Conservation (phyloP, 2,888 invertebrate genomes). For the Heliconius cydno region DNA sequence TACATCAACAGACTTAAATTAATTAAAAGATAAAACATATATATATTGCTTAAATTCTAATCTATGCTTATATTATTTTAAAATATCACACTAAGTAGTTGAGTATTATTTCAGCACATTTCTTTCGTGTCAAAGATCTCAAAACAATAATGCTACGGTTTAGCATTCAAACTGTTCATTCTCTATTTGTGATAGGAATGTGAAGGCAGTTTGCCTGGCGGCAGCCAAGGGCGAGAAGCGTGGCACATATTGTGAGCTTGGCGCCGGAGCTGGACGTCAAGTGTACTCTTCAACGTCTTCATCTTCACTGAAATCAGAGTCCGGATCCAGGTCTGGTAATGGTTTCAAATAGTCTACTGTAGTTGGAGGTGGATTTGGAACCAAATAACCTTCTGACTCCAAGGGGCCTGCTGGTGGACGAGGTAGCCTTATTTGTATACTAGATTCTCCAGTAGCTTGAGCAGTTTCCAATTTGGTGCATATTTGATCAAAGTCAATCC, state of each 20-base stretch:
- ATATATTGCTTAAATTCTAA: background rate
- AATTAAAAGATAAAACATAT: background rate
- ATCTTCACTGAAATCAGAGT: constrained; percentile 66
- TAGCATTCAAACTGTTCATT: constrained; percentile 59
- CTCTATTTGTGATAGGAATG: constrained; percentile 63
- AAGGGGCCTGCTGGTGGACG: constrained; percentile 83
- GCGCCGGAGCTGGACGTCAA: constrained; percentile 61
- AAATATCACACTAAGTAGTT: constrained; percentile 44
- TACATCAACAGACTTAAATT: constrained; percentile 15
- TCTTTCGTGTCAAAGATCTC: background rate
- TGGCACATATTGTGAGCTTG: constrained; percentile 67
- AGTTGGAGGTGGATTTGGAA: constrained; percentile 82
- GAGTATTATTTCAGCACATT: constrained; percentile 44
- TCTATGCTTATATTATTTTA: constrained; percentile 9
- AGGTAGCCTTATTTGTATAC: constrained; percentile 65
- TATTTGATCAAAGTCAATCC: constrained; percentile 88
- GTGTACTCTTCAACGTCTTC: constrained; percentile 76
- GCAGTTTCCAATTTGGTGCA: constrained; percentile 85
- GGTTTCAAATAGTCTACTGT: constrained; percentile 83
- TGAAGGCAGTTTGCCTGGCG: constrained; percentile 55
- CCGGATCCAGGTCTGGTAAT: constrained; percentile 61
- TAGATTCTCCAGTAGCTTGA: constrained; percentile 61
- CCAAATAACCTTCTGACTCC: constrained; percentile 87
- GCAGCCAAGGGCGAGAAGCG: constrained; percentile 59
- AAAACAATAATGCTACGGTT: constrained; percentile 32